Conservation (phyloP, 1,140 invertebrate genomes). For the Papilio xuthus region DNA sequence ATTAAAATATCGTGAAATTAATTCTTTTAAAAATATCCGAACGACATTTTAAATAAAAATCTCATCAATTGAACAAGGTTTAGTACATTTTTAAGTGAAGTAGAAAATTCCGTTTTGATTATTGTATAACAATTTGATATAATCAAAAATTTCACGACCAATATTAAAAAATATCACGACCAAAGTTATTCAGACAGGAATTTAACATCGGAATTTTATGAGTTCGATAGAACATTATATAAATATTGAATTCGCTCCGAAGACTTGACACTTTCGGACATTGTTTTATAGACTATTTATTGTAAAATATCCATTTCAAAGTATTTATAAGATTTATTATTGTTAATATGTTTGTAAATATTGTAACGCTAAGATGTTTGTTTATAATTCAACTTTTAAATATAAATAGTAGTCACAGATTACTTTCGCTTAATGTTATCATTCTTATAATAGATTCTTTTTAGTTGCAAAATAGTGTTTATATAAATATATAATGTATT, state of each 20-base stretch:
- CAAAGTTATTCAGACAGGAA: slow-evolving; percentile 71
- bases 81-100: slow-evolving; percentile 39
- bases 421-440: slow-evolving; percentile 42
- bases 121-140: slow-evolving; percentile 6
- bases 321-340: slow-evolving; percentile 73
- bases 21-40: background rate
- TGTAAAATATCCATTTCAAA: slow-evolving; percentile 70
- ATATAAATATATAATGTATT: slow-evolving; percentile 57
- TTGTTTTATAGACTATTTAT: slow-evolving; percentile 76
- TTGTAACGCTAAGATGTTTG: slow-evolving; percentile 47
- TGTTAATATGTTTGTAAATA: slow-evolving; percentile 75
- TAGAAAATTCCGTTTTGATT: slow-evolving; percentile 35
- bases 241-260: slow-evolving; percentile 52
- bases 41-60: background rate
- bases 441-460: slow-evolving; percentile 42
- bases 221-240: slow-evolving; percentile 46
- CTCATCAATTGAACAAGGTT: background rate
- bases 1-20: too few species aligned
- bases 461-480: slow-evolving; percentile 48
- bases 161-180: slow-evolving; percentile 58
- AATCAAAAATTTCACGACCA: slow-evolving; percentile 49
- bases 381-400: slow-evolving; percentile 45
- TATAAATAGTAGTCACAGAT: slow-evolving; percentile 43
- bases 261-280: slow-evolving; percentile 61
- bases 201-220: slow-evolving; percentile 62